Conservation (phyloP, 2,113 vertebrate species). For the Percopsis transmontana region DNA sequence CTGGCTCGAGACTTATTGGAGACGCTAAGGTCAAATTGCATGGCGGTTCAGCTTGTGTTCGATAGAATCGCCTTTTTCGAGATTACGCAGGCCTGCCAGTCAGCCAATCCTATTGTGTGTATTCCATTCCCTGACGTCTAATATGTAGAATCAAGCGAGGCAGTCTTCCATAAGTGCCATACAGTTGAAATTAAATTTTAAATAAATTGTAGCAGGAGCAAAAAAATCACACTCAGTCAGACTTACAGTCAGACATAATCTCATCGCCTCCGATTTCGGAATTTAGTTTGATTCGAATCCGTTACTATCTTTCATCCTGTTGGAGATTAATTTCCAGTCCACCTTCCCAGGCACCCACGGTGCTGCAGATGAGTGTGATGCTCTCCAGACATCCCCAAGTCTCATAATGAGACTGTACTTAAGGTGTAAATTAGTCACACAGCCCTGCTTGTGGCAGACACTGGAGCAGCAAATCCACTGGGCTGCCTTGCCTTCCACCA, state of each 20-base stretch:
- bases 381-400: slow-evolving; percentile 44
- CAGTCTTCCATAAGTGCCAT: neutral
- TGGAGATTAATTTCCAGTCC: slow-evolving; percentile 2
- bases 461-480: slow-evolving; percentile 55
- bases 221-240: too few species aligned
- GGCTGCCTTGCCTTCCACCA: slow-evolving; percentile 46
- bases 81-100: slow-evolving; percentile 34
- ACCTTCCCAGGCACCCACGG: slow-evolving; percentile 6
- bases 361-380: slow-evolving; percentile 23
- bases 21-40: slow-evolving; percentile 72
- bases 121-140: neutral
- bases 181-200: too few species aligned
- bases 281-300: slow-evolving; percentile 1
- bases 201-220: too few species aligned
- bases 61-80: slow-evolving; percentile 47
- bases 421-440: slow-evolving; percentile 68
- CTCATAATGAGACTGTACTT: slow-evolving; percentile 57
- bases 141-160: slow-evolving; percentile 24
- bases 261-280: too few species aligned
- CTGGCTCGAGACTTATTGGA: slow-evolving; percentile 64
- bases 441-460: slow-evolving; percentile 54
- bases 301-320: neutral
- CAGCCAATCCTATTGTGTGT: slow-evolving; percentile 5
- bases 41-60: slow-evolving; percentile 46
- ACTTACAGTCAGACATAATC: too few species aligned